Base-by-base conservation (phyloP, 2,113 vertebrate species). In the western clawed frog (Xenopus tropicalis) region DNA sequence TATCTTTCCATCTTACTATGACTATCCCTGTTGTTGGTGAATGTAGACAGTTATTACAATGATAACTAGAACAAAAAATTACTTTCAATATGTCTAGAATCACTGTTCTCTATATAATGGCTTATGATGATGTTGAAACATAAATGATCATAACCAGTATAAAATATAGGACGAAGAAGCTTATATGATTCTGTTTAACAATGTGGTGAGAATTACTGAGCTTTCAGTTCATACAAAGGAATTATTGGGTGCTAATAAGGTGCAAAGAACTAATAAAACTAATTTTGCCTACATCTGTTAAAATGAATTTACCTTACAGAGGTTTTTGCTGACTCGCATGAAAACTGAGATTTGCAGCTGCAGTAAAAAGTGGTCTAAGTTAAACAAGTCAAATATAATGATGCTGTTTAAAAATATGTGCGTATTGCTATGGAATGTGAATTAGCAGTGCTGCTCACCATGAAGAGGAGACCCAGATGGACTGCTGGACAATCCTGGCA, bases 401-500 rank as follows among this genome's bases (percentile, higher is more conserved):
- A 13, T 48, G 54, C 17, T 37, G 54, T 67, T 20, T 51, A n/a
- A 74, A 58, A 11, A 75, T 29, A 69, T 44, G 42, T 42, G 66
- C 72, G 56, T 66, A 69, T 56, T 46, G 63, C 62, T 24, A 44
- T 69, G 37, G 58, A 69, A 76, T 69, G 13, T 74, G 21, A 29
- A 61, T 37, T 29, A 42, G n/a, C 42, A 73, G 43, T 29, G 42
- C 37, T 3, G 29, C 88, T 95, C 90, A 99, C 97, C 95, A 0
- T 98, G 96, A 21, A 98, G 89, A 0, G 97, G 97, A 12, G 97
- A 99, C 2, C 96, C 95, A 0, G 96, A 99, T 0, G 96, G 96
- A 78, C 97, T 99, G 82, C 95, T 98, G 12, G 97, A 98, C 29
- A 98, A 85, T 66, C 95, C 96, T 0, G 94, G 91, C 22, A 98